These are phyloP conservation scores for Leucoraja erinaceus DNA, from an alignment of 2,113 vertebrate species.

Conservation along the genomic window DNA sequence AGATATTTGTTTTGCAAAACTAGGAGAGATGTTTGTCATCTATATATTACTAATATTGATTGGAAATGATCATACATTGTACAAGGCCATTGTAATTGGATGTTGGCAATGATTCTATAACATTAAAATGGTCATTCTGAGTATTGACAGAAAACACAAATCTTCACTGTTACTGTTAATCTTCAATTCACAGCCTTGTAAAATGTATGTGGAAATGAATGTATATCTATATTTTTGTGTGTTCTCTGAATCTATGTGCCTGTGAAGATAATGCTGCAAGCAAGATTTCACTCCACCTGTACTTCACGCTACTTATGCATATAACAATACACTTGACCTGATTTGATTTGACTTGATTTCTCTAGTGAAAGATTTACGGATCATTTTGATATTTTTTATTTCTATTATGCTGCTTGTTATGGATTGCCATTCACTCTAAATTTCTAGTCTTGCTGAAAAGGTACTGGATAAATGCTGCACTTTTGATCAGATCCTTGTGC, in stretches of 20 bases:
- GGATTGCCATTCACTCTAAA: neutral
- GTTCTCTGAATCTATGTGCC: too few species aligned
- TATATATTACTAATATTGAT: neutral
- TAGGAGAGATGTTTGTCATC: neutral
- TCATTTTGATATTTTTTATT: neutral
- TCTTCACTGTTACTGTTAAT: neutral
- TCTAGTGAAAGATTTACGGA: neutral
- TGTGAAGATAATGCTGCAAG: too few species aligned
- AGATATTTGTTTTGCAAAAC: neutral
- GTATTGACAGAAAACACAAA: neutral
- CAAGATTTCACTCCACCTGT: too few species aligned
- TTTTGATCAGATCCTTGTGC: neutral
- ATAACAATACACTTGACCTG: too few species aligned
- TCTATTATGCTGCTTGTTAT: neutral
- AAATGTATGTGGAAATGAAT: too few species aligned
- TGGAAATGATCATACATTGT: neutral
- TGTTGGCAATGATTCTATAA: neutral
- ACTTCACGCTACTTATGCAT: too few species aligned
- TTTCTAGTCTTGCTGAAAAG: neutral
- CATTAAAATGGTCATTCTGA: neutral
- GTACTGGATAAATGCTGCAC: neutral
- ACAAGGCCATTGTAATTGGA: neutral
- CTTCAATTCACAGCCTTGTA: too few species aligned
- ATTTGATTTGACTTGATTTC: neutral
- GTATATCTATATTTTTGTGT: too few species aligned